Percentiles rank a stretch among this genome's conserved stretches.
Conservation (phyloP, 2,888 invertebrate genomes). For the Gandaritis pyraliata region DNA sequence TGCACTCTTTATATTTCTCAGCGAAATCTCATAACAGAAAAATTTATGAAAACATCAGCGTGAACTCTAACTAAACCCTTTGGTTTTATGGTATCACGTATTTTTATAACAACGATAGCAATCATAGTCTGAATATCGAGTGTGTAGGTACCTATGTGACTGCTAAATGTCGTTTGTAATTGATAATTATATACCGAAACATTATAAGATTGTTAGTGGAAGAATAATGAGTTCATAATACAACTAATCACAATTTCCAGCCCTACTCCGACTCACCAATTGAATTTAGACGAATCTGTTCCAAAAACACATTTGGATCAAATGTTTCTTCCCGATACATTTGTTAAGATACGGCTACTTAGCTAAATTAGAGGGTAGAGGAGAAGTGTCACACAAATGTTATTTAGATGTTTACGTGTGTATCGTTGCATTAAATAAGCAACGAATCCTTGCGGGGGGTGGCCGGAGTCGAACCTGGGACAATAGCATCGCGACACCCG, state of each 20-base stretch:
- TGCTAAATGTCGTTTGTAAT: no score
- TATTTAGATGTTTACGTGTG: conserved; percentile 85
- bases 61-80: no score
- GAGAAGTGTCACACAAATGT: conserved; percentile 82
- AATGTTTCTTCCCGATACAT: conserved; percentile 73
- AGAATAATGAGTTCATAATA: not conserved
- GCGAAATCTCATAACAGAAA: not conserved
- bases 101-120: no score
- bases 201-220: no score
- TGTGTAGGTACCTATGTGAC: no score
- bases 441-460: conserved; percentile 78
- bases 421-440: conserved; percentile 84
- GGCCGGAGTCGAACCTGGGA: conserved; percentile 67
- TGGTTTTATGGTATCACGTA: no score
- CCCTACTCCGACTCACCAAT: conserved; percentile 29
- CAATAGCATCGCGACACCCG: conserved; percentile 74
- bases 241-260: not conserved
- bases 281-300: conserved; percentile 58
- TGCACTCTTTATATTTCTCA: conserved; percentile 4
- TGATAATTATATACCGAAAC: no score
- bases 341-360: conserved; percentile 82
- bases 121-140: no score
- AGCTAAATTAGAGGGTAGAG: conserved; percentile 82
- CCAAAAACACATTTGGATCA: conserved; percentile 67
- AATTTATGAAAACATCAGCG: not conserved